These are phyloP conservation scores for Merodon equestris DNA, from an alignment of 2,888 invertebrate genomes.

Conservation along the genomic window DNA sequence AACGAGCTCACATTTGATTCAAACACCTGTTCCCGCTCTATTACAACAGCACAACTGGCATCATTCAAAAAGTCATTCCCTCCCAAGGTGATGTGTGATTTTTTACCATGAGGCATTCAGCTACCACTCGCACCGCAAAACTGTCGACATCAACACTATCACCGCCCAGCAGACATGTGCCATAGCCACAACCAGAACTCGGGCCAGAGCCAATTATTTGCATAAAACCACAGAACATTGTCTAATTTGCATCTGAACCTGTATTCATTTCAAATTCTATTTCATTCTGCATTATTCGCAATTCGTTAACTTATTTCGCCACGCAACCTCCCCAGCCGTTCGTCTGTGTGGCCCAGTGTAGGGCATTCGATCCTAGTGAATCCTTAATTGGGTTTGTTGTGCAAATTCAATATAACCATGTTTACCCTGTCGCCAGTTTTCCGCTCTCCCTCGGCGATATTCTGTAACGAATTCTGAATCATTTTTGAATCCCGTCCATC, in stretches of 20 bases:
- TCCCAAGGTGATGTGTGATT: no score
- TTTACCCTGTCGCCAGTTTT: conserved; percentile 20
- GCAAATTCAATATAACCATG: conserved; percentile 56
- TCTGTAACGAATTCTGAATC: conserved; percentile 28
- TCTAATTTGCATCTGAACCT: conserved; percentile 42
- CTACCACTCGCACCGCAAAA: conserved; percentile 1
- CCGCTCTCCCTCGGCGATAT: not conserved
- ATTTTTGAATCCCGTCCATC: no score
- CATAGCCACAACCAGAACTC: no score
- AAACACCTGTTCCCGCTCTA: no score
- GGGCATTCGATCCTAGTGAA: conserved; percentile 14
- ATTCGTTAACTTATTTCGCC: conserved; percentile 53
- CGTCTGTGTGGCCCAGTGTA: not conserved
- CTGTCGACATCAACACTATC: not conserved
- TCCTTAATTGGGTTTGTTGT: conserved; percentile 56
- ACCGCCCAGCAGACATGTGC: no score
- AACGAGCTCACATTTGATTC: no score
- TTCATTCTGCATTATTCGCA: conserved; percentile 39
- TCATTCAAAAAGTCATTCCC: no score
- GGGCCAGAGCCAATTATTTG: conserved; percentile 36
- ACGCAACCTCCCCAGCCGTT: not conserved
- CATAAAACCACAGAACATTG: conserved; percentile 33
- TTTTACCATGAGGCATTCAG: no score
- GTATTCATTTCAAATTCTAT: conserved; percentile 25
- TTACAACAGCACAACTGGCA: no score